Conservation (phyloP, 1,140 invertebrate species). For the Sipha flava region DNA sequence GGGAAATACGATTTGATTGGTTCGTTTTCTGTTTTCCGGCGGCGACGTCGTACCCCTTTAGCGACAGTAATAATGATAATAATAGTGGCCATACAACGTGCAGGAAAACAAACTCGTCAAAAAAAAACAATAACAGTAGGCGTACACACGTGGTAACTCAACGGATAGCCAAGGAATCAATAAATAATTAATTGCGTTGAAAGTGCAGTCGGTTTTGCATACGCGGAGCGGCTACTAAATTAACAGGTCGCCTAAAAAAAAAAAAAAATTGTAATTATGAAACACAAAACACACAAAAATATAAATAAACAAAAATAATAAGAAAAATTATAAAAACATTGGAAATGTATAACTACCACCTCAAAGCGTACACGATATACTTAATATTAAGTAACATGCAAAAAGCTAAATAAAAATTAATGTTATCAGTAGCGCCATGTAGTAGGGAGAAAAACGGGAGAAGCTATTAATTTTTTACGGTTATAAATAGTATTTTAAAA, state of each 20-base stretch:
- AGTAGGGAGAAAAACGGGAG: too few relatives aligned
- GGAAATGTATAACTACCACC: neutral
- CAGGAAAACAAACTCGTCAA: neutral
- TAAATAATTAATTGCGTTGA: slow-evolving; percentile 16
- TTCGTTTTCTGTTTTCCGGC: neutral
- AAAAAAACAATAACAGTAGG: neutral
- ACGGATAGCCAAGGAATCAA: neutral
- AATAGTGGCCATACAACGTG: too few relatives aligned
- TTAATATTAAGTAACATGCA: neutral
- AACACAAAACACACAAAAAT: neutral
- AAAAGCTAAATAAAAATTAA: neutral
- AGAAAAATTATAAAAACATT: neutral
- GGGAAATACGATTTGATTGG: neutral
- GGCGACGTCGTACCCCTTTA: too few relatives aligned
- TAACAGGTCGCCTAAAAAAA: slow-evolving; percentile 26
- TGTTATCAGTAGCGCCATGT: too few relatives aligned
- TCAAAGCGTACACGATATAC: neutral
- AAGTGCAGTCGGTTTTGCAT: slow-evolving; percentile 26
- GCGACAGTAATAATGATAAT: too few relatives aligned
- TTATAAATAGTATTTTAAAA: too few relatives aligned
- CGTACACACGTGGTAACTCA: neutral
- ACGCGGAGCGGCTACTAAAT: slow-evolving; percentile 23
- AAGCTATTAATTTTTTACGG: too few relatives aligned
- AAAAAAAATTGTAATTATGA: too few relatives aligned
- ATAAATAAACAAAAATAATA: neutral